These are phyloP conservation scores for Chionis minor DNA, from an alignment of 2,113 vertebrate genomes.

Conservation along the genomic window DNA sequence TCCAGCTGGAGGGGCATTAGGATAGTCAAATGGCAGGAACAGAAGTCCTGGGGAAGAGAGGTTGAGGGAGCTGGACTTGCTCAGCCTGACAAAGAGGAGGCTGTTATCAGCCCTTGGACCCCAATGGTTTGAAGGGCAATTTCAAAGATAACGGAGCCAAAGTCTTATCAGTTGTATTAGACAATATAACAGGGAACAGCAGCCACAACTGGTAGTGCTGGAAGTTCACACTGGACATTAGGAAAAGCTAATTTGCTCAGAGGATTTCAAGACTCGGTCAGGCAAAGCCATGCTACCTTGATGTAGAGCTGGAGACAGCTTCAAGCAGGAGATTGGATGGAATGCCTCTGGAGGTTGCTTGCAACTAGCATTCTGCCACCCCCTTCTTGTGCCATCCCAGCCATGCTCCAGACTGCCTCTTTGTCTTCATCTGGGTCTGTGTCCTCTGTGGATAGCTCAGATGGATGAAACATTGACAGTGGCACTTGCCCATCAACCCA, in stretches of 20 bases:
- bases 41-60: not conserved
- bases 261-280: not conserved
- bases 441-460: not conserved
- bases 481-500: not conserved
- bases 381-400: not conserved
- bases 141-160: not conserved
- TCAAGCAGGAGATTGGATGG: not conserved
- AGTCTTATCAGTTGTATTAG: not conserved
- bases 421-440: not conserved
- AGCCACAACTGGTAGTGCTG: not conserved
- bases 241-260: not conserved
- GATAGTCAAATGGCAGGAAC: not conserved
- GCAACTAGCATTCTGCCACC: not conserved
- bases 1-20: not conserved
- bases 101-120: not conserved
- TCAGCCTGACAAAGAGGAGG: not conserved
- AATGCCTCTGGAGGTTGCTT: not conserved
- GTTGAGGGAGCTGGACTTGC: not conserved
- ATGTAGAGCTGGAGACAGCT: not conserved
- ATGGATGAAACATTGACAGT: not conserved
- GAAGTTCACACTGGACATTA: not conserved
- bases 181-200: not conserved
- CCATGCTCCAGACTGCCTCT: not conserved
- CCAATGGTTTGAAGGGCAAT: not conserved
- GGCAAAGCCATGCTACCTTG: not conserved